phyloP scores from a whole-genome alignment of 2,888 invertebrate species.

The Napeogenes inachia region DNA sequence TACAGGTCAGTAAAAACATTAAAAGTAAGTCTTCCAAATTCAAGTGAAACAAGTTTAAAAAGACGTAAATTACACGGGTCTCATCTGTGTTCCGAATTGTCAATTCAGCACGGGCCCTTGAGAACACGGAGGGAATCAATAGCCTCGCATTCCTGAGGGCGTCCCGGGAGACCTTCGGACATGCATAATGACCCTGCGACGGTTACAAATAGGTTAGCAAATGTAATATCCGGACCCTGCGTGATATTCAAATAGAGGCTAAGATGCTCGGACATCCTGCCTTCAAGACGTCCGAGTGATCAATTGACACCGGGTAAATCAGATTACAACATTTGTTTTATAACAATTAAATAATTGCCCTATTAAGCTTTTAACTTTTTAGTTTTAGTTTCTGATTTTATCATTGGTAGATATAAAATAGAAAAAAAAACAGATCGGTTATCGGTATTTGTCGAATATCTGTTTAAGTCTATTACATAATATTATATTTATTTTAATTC shows the following conservation, averaged over 20 bases:
- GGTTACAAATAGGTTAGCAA: constrained; percentile 76
- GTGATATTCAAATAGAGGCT: constrained; percentile 63
- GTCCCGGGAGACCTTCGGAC: constrained; percentile 61
- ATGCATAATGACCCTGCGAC: constrained; percentile 72
- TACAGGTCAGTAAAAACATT: too few relatives aligned
- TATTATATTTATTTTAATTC: too few relatives aligned
- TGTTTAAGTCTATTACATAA: too few relatives aligned
- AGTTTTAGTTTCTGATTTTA: too few relatives aligned
- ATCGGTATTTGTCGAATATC: too few relatives aligned
- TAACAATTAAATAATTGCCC: neutral
- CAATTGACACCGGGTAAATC: neutral
- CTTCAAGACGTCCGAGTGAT: constrained; percentile 35
- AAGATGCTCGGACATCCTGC: constrained; percentile 32
- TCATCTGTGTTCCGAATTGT: neutral
- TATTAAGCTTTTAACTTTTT: too few relatives aligned
- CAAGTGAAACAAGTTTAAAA: neutral
- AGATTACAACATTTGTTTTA: neutral
- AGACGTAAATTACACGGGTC: constrained; percentile 4
- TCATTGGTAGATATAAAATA: too few relatives aligned
- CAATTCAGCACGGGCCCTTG: constrained; percentile 18
- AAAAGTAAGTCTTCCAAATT: too few relatives aligned
- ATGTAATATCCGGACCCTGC: constrained; percentile 69
- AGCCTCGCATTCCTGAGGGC: constrained; percentile 48
- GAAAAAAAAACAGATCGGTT: too few relatives aligned
- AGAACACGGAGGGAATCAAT: constrained; percentile 61